Evolutionary conservation across 2,113 vertebrate species (phyloP), one percentile per base, ranked within the genome.

Genomic region (Willisornis vidua): DNA sequence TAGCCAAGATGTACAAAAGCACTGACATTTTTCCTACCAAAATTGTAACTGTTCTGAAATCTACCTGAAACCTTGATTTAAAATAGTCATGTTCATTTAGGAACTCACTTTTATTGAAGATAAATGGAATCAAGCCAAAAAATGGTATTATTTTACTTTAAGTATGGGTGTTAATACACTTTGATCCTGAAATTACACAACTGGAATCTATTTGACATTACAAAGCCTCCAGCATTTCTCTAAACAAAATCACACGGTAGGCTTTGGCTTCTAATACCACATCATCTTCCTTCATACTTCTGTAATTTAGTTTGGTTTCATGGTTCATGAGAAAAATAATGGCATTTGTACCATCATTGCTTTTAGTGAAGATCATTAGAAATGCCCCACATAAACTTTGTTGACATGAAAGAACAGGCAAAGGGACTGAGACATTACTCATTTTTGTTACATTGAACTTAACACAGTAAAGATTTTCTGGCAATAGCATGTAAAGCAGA

Each of bases 111-210:
- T 90, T 65, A 82, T 63, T 93, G 63, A 87, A 83, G 78, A 95
- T 65, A 6, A 93, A 93, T 75, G 17, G 62, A 92, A 96, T 76
- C 76, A 84, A 85, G 78, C 15, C 35, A 90, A 24, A 10, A 87
- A 89, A 95, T 7, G 4, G 12, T 62, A 91, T 82, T 92, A 58
- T 84, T 97, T 96, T 97, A 74, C 43, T 85, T 73, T 65, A 96
- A 93, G 61, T 84, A 87, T 29, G 61, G 73, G 82, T 91, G 73
- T 83, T 92, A 96, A 90, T 82, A 91, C 52, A 93, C 94, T 85
- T 76, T 95, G 51, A 97, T 96, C 74, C 90, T 95, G 63, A 92
- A 91, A 93, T 93, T 93, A 93, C 85, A 94, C 85, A 92, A 91
- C 51, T 76, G 79, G 77, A 96, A 95, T 84, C 67, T 93, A 84